Percentiles rank a stretch among this genome's conserved stretches.
phyloP scores from a whole-genome alignment of 2,888 invertebrate genomes.

The Andricus quercusramuli region DNA sequence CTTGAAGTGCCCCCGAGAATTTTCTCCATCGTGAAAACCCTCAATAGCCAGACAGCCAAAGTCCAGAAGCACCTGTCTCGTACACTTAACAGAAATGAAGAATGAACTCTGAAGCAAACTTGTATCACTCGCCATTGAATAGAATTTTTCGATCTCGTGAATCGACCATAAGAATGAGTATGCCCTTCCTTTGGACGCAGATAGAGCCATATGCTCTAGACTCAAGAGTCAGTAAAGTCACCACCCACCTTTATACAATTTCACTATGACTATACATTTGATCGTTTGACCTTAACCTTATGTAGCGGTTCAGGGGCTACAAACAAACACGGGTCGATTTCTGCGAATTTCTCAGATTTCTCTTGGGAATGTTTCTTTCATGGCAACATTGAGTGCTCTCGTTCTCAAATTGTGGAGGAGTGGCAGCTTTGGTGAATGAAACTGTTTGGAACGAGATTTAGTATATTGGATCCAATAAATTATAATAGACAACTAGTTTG shows the following conservation, averaged over 20 bases:
- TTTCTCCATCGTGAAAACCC: background rate
- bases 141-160: background rate
- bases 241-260: background rate
- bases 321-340: background rate
- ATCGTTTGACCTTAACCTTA: background rate
- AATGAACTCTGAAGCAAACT: background rate
- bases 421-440: background rate
- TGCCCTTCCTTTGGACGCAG: background rate
- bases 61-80: background rate
- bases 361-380: background rate
- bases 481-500: background rate
- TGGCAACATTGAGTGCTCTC: background rate
- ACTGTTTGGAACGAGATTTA: background rate
- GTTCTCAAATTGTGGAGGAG: background rate
- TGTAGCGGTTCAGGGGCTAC: background rate
- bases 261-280: background rate
- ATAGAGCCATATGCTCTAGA: background rate
- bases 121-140: conserved; percentile 1
- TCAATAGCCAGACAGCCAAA: background rate
- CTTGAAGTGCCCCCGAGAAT: background rate
- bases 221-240: background rate
- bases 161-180: background rate
- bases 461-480: background rate
- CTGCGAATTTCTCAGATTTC: background rate
- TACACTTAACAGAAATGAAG: background rate